Evolutionary conservation across 2,113 vertebrate species (phyloP).

Genomic region (Pristiophorus japonicus): DNA sequence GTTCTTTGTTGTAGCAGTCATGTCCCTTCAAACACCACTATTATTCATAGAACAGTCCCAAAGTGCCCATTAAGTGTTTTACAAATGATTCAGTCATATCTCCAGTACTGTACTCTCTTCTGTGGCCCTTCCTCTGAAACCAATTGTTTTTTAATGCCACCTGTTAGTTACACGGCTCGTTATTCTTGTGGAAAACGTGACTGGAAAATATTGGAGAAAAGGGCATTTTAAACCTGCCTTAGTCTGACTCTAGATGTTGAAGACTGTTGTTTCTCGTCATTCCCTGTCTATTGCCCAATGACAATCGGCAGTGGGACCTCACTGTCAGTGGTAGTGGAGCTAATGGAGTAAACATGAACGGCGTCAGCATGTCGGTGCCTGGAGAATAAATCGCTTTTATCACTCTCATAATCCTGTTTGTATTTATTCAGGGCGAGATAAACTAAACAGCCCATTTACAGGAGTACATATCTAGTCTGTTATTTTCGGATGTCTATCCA

Average conservation of each 20-base stretch:
- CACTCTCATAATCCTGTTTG: constrained; percentile 26
- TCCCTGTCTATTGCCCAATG: not conserved
- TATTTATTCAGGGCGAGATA: constrained; percentile 24
- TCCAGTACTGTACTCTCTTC: not conserved
- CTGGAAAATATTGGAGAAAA: not conserved
- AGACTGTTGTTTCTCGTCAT: not conserved
- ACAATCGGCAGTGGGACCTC: not conserved
- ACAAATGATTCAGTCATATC: not conserved
- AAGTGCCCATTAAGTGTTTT: not conserved
- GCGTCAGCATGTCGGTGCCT: constrained; percentile 12
- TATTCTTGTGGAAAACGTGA: not conserved
- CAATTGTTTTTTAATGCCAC: not conserved
- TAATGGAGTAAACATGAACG: constrained; percentile 21
- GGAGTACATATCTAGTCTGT: not conserved
- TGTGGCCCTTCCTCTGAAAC: not conserved
- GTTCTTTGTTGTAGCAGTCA: not conserved
- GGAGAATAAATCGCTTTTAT: constrained; percentile 19
- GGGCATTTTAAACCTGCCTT: not conserved
- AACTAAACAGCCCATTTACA: constrained; percentile 2
- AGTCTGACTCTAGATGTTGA: not conserved
- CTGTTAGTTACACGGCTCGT: not conserved
- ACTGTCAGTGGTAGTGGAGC: constrained; percentile 1
- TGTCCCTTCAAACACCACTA: not conserved
- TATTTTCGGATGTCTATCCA: constrained; percentile 10
- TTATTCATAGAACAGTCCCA: not conserved